Evolutionary conservation across 2,113 vertebrate species (phyloP).

Genomic region (Triplophysa tibetana): DNA sequence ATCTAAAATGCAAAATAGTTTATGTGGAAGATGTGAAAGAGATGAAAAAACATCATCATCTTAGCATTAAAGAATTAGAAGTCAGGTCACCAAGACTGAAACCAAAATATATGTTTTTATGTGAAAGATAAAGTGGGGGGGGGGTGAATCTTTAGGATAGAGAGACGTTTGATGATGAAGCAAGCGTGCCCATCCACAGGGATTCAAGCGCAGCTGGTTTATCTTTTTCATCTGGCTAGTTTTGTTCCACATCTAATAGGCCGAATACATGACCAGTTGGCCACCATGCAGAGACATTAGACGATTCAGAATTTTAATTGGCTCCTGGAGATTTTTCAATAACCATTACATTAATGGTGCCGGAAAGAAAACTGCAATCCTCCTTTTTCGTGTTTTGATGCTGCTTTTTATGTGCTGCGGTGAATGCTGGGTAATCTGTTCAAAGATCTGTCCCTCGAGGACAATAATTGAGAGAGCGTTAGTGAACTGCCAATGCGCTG

Average conservation of each 20-base stretch:
- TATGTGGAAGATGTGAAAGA: too few species aligned
- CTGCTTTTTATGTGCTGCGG: slow-evolving; percentile 54
- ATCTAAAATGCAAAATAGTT: too few species aligned
- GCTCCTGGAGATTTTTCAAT: slow-evolving; percentile 37
- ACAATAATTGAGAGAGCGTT: slow-evolving; percentile 55
- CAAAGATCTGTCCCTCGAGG: slow-evolving; percentile 54
- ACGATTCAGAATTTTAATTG: slow-evolving; percentile 46
- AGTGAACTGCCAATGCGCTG: slow-evolving; percentile 62
- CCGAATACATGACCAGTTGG: slow-evolving; percentile 41
- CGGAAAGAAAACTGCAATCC: slow-evolving; percentile 15
- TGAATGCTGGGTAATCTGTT: slow-evolving; percentile 60
- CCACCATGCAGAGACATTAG: slow-evolving; percentile 8
- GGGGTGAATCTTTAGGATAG: not conserved
- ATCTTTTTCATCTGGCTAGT: slow-evolving; percentile 40
- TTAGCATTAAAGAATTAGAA: not conserved
- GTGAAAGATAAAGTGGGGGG: not conserved
- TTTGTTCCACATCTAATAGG: slow-evolving; percentile 44
- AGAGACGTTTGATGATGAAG: slow-evolving; percentile 26
- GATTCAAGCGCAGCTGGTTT: slow-evolving; percentile 55
- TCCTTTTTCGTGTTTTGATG: slow-evolving; percentile 44
- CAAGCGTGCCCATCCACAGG: slow-evolving; percentile 42
- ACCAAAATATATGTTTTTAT: too few species aligned
- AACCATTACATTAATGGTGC: slow-evolving; percentile 40
- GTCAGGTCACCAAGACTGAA: not conserved
- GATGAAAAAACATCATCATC: too few species aligned